These are phyloP conservation scores for Myripristis murdjan DNA, from an alignment of 2,797 vertebrate species.

Conservation along the genomic window DNA sequence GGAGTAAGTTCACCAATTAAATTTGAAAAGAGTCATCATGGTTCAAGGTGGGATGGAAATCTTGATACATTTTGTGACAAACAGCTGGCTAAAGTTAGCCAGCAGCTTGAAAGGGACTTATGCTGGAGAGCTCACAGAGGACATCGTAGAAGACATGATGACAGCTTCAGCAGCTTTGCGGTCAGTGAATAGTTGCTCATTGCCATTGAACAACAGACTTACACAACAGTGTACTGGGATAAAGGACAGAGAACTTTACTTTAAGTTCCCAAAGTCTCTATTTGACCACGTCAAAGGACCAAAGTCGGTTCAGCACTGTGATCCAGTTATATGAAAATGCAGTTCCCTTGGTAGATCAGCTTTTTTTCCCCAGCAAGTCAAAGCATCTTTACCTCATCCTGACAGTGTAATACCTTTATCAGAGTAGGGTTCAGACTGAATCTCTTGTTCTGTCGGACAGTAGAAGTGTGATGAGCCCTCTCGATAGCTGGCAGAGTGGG, in stretches of 20 bases:
- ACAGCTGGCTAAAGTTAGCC: not conserved
- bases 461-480: not conserved
- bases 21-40: too few species aligned
- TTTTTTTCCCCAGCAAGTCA: constrained; percentile 15
- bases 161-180: constrained; percentile 1
- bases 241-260: not conserved
- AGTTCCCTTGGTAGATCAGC: not conserved
- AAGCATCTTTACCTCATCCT: constrained; percentile 8
- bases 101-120: not conserved
- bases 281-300: not conserved
- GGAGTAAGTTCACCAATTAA: too few species aligned
- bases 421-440: constrained; percentile 13
- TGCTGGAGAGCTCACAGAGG: not conserved
- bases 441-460: not conserved
- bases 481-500: constrained; percentile 2
- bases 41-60: too few species aligned
- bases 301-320: not conserved
- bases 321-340: constrained; percentile 7
- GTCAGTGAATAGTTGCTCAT: not conserved
- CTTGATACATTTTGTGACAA: not conserved
- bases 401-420: constrained; percentile 1
- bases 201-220: not conserved
- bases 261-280: not conserved
- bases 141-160: not conserved
- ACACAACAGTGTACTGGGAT: not conserved